These are phyloP conservation scores for Cheilosia grossa DNA, from an alignment of 2,888 invertebrate genomes.

Conservation along the genomic window DNA sequence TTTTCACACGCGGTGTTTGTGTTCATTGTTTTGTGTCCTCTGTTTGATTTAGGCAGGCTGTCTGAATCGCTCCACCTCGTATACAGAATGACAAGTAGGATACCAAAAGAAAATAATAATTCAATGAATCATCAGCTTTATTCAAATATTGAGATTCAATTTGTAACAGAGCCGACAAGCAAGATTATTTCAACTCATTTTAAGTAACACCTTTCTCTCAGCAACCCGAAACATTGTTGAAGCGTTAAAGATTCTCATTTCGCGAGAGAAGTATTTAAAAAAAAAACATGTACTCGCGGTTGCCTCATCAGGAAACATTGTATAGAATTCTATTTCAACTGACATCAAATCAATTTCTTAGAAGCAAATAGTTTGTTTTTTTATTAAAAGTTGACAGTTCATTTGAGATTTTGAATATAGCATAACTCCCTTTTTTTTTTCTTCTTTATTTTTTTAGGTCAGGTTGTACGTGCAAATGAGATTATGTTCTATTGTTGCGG, in stretches of 20 bases:
- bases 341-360: not conserved
- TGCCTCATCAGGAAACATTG: not conserved
- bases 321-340: not conserved
- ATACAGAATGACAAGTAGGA: slow-evolving; percentile 22
- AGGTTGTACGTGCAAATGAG: not conserved
- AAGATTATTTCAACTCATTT: not conserved
- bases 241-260: too few relatives aligned
- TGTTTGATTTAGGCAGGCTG: slow-evolving; percentile 24
- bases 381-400: not conserved
- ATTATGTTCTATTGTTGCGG: not conserved
- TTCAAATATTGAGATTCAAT: slow-evolving; percentile 2
- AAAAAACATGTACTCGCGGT: too few relatives aligned
- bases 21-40: slow-evolving; percentile 5
- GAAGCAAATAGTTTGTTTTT: not conserved
- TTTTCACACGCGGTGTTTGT: not conserved
- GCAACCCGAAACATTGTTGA: too few relatives aligned
- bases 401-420: not conserved
- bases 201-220: not conserved
- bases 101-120: slow-evolving; percentile 24
- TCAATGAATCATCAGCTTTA: slow-evolving; percentile 20
- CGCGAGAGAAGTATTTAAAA: too few relatives aligned
- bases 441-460: not conserved
- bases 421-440: not conserved
- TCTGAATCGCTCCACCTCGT: slow-evolving; percentile 31
- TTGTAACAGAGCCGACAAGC: not conserved